Evolutionary conservation across 1,140 invertebrate genomes (phyloP).

Genomic region (Leptopilina clavipes): DNA sequence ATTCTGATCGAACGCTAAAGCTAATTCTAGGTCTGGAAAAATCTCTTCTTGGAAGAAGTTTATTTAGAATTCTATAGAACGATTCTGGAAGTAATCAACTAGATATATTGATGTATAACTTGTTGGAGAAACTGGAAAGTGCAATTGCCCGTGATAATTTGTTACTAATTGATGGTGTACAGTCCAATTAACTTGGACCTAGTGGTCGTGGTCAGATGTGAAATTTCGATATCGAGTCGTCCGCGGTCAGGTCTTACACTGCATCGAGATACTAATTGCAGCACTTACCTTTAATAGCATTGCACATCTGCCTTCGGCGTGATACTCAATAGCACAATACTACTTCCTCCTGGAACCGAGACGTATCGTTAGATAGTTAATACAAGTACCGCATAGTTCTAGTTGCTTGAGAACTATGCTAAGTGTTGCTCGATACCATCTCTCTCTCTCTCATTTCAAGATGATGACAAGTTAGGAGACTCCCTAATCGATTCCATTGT

Average conservation of each 20-base stretch:
- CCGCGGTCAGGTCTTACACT: slow-evolving; percentile 26
- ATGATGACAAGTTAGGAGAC: slow-evolving; percentile 14
- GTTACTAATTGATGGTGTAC: slow-evolving; percentile 28
- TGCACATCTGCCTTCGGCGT: slow-evolving; percentile 21
- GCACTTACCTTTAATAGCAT: slow-evolving; percentile 28
- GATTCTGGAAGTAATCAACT: neutral
- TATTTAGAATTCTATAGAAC: neutral
- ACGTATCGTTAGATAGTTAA: slow-evolving; percentile 20
- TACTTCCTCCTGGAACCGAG: slow-evolving; percentile 11
- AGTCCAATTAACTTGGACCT: slow-evolving; percentile 21
- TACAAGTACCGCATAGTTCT: slow-evolving; percentile 29
- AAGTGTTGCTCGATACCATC: slow-evolving; percentile 24
- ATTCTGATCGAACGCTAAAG: too few relatives aligned
- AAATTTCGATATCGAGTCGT: slow-evolving; percentile 31
- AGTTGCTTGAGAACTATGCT: neutral
- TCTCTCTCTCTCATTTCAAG: neutral
- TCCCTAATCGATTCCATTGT: neutral
- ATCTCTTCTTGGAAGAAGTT: neutral
- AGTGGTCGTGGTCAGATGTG: slow-evolving; percentile 32
- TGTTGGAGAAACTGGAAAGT: slow-evolving; percentile 7
- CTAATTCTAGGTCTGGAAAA: too few relatives aligned
- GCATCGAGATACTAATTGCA: slow-evolving; percentile 23
- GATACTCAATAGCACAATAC: slow-evolving; percentile 29
- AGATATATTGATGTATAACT: too few relatives aligned
- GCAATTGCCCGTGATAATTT: slow-evolving; percentile 25